phyloP scores from a whole-genome alignment of 2,797 vertebrate genomes.

The Bufotes viridis region DNA sequence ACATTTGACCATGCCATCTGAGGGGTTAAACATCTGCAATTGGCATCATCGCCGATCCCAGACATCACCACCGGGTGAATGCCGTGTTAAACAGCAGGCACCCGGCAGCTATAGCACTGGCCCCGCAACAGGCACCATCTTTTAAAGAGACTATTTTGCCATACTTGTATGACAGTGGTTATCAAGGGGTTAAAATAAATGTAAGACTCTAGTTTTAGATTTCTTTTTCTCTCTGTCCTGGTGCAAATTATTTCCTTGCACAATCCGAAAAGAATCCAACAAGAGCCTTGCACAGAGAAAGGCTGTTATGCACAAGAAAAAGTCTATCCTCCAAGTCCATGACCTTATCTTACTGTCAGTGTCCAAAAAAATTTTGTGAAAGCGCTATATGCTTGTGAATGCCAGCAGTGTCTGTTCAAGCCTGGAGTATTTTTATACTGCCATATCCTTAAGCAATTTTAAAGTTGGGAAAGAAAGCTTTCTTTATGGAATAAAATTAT shows the following conservation, averaged over 20 bases:
- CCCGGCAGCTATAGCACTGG: too few relatives aligned
- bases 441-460: constrained; percentile 1
- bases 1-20: too few relatives aligned
- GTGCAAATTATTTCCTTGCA: not conserved
- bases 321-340: not conserved
- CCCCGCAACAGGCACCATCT: too few relatives aligned
- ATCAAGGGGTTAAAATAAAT: not conserved
- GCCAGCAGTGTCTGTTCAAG: not conserved
- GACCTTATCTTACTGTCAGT: constrained; percentile 15
- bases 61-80: too few relatives aligned
- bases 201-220: not conserved
- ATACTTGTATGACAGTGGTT: too few relatives aligned
- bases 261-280: not conserved
- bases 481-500: constrained; percentile 19
- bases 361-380: constrained; percentile 21
- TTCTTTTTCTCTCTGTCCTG: not conserved
- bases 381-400: not conserved
- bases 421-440: not conserved
- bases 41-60: too few relatives aligned
- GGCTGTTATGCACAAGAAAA: constrained; percentile 4
- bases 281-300: not conserved
- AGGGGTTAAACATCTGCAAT: too few relatives aligned
- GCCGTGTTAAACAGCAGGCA: too few relatives aligned
- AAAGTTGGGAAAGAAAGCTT: not conserved
- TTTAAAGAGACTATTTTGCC: too few relatives aligned